Conservation (phyloP, 35 echinoderm and acorn worm genomes). For the Apostichopus californicus region DNA sequence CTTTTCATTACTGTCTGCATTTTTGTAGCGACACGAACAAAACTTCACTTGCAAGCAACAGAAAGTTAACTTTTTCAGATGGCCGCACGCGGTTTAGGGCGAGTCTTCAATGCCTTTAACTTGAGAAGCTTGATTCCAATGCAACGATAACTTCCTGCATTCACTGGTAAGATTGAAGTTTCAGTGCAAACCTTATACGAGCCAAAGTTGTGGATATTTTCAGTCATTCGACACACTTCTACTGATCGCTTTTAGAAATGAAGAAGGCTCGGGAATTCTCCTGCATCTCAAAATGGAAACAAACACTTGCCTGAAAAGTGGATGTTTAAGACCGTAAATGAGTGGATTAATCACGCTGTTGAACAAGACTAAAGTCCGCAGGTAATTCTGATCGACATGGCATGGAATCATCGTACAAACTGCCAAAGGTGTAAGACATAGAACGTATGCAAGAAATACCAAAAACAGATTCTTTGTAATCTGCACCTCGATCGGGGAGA, state of each 20-base stretch:
- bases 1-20: too few relatives aligned
- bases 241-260: not conserved
- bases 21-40: too few relatives aligned
- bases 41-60: too few relatives aligned
- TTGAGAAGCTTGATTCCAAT: too few relatives aligned
- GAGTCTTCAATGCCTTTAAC: too few relatives aligned
- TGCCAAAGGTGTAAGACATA: slow-evolving; percentile 51
- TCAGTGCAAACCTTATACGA: too few relatives aligned
- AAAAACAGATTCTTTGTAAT: slow-evolving; percentile 71
- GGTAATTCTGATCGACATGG: not conserved
- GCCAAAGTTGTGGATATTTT: too few relatives aligned
- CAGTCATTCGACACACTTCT: too few relatives aligned
- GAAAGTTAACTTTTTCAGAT: too few relatives aligned
- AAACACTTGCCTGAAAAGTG: slow-evolving; percentile 61
- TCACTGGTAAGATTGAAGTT: too few relatives aligned
- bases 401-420: not conserved
- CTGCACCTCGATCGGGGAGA: slow-evolving; percentile 20
- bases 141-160: too few relatives aligned
- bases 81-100: too few relatives aligned
- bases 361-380: slow-evolving; percentile 38
- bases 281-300: slow-evolving; percentile 23
- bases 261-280: slow-evolving; percentile 56
- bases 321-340: slow-evolving; percentile 71
- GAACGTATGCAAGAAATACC: slow-evolving; percentile 40
- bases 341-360: slow-evolving; percentile 72